Base-by-base conservation (phyloP, 2,888 invertebrate genomes). In the Dusona sp. region DNA sequence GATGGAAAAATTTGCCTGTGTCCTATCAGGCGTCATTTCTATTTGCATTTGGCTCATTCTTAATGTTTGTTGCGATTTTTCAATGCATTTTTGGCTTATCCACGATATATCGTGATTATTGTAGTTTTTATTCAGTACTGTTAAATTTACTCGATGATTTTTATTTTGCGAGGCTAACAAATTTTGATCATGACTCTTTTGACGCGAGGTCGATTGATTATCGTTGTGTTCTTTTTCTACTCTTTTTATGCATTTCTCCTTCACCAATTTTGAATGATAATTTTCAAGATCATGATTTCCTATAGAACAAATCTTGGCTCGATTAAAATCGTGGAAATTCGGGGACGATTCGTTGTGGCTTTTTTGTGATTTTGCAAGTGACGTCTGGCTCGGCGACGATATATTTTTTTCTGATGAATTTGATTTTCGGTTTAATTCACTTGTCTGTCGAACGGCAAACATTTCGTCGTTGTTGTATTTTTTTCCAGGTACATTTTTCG, bases 51-150 rank as follows among this genome's bases (percentile, higher is more conserved):
- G 54, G 19, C 65, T 80, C 45, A 54, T 73, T 72, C 64, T 57
- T 36, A 38, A 29, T 11, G 3, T 22, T 6, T 74, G 45, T 11
- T 67, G 75, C 6, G 70, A 78, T 68, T 79, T 74, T 38, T 81
- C 84, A 11, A 68, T 45, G 33, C 78, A 74, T 61, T 54, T 86
- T n/a, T 83, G 80, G 29, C 75, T 83, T 79, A 86, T 83, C 86
- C 83, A 83, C 36, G 67, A 54, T 9, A 83, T 75, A 57, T 77
- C 79, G 65, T 83, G 65, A 51, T 83, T 85, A 1, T 83, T 65
- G 77, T 84, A 81, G 11, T 51, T 36, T 36, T 74, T 54, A 54
- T 78, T 65, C n/a, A 22, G 61, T 33, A 29, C 29, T 64, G 48
- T 11, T 0, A n/a, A 33, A 65, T 38, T 54, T 25, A 42, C 7